Base-by-base conservation (phyloP, 2,797 vertebrate species). In the Oryzias dopingdopingensis region DNA sequence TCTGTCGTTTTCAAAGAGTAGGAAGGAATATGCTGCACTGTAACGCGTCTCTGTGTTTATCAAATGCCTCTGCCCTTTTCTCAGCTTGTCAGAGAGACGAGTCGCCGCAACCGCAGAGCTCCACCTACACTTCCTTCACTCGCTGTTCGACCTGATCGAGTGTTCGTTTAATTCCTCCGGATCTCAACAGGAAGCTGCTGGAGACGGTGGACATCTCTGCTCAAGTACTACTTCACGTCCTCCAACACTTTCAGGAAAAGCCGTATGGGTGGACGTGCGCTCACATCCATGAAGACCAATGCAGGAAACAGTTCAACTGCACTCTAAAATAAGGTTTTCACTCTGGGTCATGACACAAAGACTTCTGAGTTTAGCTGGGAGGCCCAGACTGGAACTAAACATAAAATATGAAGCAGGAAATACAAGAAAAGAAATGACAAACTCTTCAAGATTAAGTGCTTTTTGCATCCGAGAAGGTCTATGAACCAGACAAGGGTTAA, bases 211-310 rank as follows among this genome's bases (percentile, higher is more conserved):
- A 15, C 0, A 0, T 46, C 51, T 26, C 6, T 13, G 41, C 4
- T 42, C 20, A 65, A 79, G 65, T n/a, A 15, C 47, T 37, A 53
- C 76, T 61, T 61, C 29, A 40, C 17, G 22, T 56, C 58, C 41
- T 23, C 43, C 46, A 66, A 58, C 55, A 42, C 17, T 22, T 24
- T 49, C 3, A 2, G 14, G 46, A 54, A 49, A 49, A 23, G 12
- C 32, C 49, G 4, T 0, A 49, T 12, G 2, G 42, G 52, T 49
- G 3, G 55, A 43, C 48, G 23, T 26, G 42, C 0, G 12, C 17
- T 56, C 6, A 58, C 14, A 16, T 57, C 32, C 61, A 69, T 16
- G 40, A 1, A 4, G 14, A 48, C 10, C 1, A 13, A 41, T 50
- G 50, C 32, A 56, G 53, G 53, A 55, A 52, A 37, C 32, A 8